phyloP scores from a whole-genome alignment of 1,140 invertebrate species.

The Drosophila bocki region DNA sequence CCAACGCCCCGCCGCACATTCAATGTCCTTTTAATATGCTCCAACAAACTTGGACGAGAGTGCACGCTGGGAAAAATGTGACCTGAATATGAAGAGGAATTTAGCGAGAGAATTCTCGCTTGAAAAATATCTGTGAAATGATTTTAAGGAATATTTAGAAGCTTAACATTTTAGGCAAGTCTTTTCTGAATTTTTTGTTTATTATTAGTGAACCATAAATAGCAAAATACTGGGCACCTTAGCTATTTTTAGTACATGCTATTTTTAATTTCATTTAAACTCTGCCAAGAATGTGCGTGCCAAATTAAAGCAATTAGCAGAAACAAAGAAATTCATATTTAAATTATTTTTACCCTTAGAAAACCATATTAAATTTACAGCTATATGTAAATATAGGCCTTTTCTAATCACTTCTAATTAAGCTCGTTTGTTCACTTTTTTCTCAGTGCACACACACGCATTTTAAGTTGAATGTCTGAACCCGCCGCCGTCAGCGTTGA shows the following conservation, averaged over 20 bases:
- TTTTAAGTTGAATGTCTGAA: conserved; percentile 58
- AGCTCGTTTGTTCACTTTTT: conserved; percentile 1
- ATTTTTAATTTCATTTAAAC: conserved; percentile 3
- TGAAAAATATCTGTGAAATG: conserved; percentile 1
- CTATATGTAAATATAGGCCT: not conserved
- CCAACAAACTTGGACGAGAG: conserved; percentile 25
- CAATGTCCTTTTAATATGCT: conserved; percentile 74
- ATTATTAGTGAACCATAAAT: conserved; percentile 19
- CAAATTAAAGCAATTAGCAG: not conserved
- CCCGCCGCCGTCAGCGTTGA: conserved; percentile 47
- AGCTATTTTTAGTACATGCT: not conserved
- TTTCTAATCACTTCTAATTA: not conserved
- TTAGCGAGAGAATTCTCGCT: not conserved
- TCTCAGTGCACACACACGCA: conserved; percentile 57
- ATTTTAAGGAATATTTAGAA: not conserved
- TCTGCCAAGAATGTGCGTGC: not conserved
- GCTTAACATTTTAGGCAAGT: not conserved
- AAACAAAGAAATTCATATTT: not conserved
- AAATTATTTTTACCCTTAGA: not conserved
- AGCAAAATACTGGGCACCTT: not conserved
- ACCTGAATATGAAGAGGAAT: conserved; percentile 4
- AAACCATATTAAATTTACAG: not conserved
- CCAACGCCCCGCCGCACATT: conserved; percentile 53
- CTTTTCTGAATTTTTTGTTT: not conserved
- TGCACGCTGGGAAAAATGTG: conserved; percentile 42